Base-by-base conservation (phyloP, 2,888 invertebrate genomes). In the Ganaspis brasiliensis region DNA sequence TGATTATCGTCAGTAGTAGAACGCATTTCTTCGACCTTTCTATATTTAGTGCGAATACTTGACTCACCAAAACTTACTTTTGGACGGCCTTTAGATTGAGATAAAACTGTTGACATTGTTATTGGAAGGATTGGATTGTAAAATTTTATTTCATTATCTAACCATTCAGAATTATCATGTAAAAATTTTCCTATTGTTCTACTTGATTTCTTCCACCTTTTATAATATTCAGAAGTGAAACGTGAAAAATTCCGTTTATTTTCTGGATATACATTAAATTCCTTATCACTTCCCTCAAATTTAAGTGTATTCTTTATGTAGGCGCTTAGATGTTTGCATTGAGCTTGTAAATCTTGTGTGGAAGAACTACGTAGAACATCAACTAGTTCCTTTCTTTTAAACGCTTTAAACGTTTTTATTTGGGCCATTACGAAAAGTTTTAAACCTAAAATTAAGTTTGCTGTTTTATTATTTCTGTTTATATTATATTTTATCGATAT, bases 11-110 rank as follows among this genome's bases (percentile, higher is more conserved):
- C 57, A 8, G 14, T 31, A 8, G n/a, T 14, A 14, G 26, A 57
- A 12, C 31, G 31, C 21, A 57, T 21, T 31, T 57, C 57, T 57
- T 57, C 57, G 26, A 57, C 57, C 21, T 57, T 57, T 14, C 31
- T 57, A 12, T 57, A 31, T 31, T 57, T 57, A 3, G n/a, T 57
- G n/a, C n/a, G n/a, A 2, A 12, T 57, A 26, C 57, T 57, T 57
- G 26, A 12, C 26, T 57, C n/a, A 14, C 57, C 14, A 31, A 57
- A 57, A 24, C 26, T 57, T 31, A 31, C n/a, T 31, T 57, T 31
- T 31, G 26, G 57, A n/a, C 16, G 57, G n/a, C 31, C 57, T 57
- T n/a, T 57, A 26, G 57, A 2, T 57, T 57, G 57, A n/a, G 5
- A 31, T 3, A 31, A 0, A 8, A 3, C 4, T 26, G 2, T 31